phyloP scores from a whole-genome alignment of 2,888 invertebrate species.

The Antitype chi region DNA sequence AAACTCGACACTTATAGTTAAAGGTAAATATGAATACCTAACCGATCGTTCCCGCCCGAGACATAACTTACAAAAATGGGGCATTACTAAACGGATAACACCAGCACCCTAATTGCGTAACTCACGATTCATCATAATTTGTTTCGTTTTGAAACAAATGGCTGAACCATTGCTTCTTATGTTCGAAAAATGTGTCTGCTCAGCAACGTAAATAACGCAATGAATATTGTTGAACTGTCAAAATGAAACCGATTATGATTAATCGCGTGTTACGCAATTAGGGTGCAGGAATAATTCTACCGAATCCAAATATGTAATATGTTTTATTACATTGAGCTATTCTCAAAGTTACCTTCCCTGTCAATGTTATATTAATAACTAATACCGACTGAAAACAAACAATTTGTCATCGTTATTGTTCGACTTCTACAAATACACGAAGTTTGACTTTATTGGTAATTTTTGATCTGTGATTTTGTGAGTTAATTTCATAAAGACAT shows the following conservation, averaged over 20 bases:
- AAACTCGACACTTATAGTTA: neutral
- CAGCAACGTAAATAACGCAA: too few relatives aligned
- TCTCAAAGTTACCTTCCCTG: conserved; percentile 18
- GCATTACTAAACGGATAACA: neutral
- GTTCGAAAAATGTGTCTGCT: too few relatives aligned
- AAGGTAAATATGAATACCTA: too few relatives aligned
- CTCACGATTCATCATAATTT: too few relatives aligned
- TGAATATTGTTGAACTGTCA: too few relatives aligned
- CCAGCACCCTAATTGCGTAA: too few relatives aligned
- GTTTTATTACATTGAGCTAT: conserved; percentile 1
- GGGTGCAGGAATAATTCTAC: neutral
- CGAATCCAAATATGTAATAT: neutral
- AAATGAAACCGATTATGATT: too few relatives aligned
- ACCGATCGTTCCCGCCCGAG: too few relatives aligned
- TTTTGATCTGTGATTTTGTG: conserved; percentile 5
- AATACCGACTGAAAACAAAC: conserved; percentile 5
- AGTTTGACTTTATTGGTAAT: neutral
- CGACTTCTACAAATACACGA: neutral
- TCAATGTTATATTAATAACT: conserved; percentile 17
- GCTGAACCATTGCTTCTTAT: too few relatives aligned
- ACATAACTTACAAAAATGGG: neutral
- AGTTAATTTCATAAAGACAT: neutral
- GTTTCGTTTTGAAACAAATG: too few relatives aligned
- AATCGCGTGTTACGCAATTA: too few relatives aligned
- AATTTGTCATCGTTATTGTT: conserved; percentile 23